phyloP scores from a whole-genome alignment of 2,797 vertebrate species.

The Arremon brunneinucha region DNA sequence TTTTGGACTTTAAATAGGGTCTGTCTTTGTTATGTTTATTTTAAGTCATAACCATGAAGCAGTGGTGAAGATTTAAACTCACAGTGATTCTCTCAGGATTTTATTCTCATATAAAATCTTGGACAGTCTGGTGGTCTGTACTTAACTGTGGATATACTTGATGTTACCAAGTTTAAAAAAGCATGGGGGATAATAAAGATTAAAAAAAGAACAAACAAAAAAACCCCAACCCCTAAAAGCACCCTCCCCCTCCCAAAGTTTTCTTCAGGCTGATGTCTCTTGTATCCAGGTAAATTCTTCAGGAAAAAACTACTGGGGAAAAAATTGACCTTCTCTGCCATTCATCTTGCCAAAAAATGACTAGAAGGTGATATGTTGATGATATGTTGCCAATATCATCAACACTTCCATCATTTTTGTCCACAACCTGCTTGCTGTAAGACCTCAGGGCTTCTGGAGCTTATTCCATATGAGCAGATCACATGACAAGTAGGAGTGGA shows the following conservation, averaged over 20 bases:
- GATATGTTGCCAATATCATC: not conserved
- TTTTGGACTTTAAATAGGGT: not conserved
- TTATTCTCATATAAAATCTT: not conserved
- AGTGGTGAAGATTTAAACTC: not conserved
- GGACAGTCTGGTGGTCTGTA: not conserved
- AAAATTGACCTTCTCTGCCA: not conserved
- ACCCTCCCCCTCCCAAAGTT: not conserved
- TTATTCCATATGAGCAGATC: not conserved
- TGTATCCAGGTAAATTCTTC: not conserved
- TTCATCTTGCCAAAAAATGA: not conserved
- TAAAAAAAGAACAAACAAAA: not conserved
- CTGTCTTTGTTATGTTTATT: not conserved
- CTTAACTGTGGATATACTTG: not conserved
- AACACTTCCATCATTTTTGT: not conserved
- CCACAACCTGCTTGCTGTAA: not conserved
- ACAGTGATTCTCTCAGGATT: not conserved
- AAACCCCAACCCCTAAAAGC: too few species aligned
- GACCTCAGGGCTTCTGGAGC: not conserved
- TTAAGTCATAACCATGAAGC: not conserved
- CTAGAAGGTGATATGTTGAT: not conserved
- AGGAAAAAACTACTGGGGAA: not conserved
- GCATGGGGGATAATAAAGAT: fast-evolving
- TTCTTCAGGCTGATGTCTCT: not conserved
- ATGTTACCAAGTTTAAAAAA: not conserved
- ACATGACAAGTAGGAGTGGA: not conserved